A percentile compares a stretch with the other conserved stretches of the same genome.
Conservation (phyloP, 2,113 vertebrate genomes). For the Gnathonemus echidnorhynchus region DNA sequence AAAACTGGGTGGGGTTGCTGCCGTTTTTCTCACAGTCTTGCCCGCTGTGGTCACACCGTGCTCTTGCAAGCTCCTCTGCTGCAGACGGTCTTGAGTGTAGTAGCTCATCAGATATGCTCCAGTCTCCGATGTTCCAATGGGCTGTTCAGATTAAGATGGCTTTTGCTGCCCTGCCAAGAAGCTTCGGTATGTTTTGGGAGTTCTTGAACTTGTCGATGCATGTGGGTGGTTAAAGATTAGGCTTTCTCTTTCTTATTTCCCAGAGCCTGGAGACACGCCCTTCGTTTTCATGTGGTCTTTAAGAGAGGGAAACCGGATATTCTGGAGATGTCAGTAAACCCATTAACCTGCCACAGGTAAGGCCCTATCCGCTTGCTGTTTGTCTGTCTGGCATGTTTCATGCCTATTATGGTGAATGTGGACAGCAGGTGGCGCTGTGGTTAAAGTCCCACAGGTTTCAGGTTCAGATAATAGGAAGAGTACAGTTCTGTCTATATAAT, state of each 20-base stretch:
- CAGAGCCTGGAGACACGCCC: neutral
- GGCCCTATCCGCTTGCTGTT: neutral
- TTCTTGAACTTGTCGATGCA: neutral
- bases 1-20: neutral
- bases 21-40: neutral
- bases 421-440: neutral
- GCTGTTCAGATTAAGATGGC: neutral
- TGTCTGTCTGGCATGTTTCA: neutral
- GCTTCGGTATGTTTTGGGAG: neutral
- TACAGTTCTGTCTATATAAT: neutral
- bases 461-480: neutral
- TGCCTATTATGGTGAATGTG: neutral
- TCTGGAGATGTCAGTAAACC: slow-evolving; percentile 45
- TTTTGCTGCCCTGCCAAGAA: neutral
- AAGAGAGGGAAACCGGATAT: slow-evolving; percentile 29
- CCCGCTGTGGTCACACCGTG: neutral
- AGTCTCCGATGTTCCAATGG: neutral
- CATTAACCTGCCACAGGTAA: slow-evolving; percentile 43
- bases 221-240: slow-evolving; percentile 12
- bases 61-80: neutral
- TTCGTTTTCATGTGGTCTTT: slow-evolving; percentile 26
- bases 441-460: neutral
- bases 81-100: neutral
- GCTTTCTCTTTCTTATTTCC: neutral
- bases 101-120: neutral